phyloP scores from a whole-genome alignment of 2,888 invertebrate genomes.

The Ochlodes sylvanus region DNA sequence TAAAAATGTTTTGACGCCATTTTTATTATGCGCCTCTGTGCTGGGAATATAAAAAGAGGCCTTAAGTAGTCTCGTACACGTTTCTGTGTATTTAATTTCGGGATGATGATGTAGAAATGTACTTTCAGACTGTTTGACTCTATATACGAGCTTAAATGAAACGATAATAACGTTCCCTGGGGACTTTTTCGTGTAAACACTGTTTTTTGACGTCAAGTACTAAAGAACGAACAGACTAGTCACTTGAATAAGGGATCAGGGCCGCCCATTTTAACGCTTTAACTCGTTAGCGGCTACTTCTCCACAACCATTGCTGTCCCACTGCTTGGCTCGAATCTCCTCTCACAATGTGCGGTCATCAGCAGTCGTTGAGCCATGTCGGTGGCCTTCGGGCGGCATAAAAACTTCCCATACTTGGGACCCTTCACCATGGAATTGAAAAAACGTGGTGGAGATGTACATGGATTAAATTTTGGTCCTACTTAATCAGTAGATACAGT shows the following conservation, averaged over 20 bases:
- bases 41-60: conserved; percentile 42
- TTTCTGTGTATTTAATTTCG: conserved; percentile 23
- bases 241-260: neutral
- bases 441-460: too few species aligned
- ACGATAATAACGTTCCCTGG: conserved; percentile 2
- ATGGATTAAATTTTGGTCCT: too few species aligned
- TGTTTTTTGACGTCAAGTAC: neutral
- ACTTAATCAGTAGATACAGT: too few species aligned
- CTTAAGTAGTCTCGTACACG: conserved; percentile 40
- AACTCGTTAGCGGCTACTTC: too few species aligned
- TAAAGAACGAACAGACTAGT: neutral
- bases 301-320: too few species aligned
- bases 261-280: too few species aligned
- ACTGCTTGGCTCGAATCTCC: too few species aligned
- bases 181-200: conserved; percentile 5
- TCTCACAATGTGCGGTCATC: too few species aligned
- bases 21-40: conserved; percentile 52
- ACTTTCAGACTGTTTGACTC: neutral
- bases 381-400: too few species aligned
- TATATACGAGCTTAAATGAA: conserved; percentile 7
- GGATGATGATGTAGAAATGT: conserved; percentile 15
- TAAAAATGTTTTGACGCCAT: conserved; percentile 68
- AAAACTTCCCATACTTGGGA: too few species aligned
- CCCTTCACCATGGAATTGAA: too few species aligned
- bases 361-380: too few species aligned